These are phyloP conservation scores for Lacerta agilis DNA, from an alignment of 2,797 vertebrate genomes.

Conservation along the genomic window DNA sequence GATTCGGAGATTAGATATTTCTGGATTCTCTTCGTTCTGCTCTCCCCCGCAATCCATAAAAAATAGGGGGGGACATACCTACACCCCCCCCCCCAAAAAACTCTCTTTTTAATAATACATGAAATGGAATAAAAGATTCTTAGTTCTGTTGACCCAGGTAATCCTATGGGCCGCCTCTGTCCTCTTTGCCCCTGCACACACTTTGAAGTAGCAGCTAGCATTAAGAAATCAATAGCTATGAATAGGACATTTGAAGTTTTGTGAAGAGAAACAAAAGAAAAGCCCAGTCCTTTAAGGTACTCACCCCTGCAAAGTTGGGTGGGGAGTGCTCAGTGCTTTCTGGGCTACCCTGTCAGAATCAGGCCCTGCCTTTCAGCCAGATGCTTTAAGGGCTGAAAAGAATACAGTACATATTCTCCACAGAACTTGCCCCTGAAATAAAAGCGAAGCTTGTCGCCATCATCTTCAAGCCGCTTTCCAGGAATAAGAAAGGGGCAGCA, in stretches of 20 bases:
- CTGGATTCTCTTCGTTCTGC: not conserved
- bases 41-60: not conserved
- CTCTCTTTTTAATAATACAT: conserved; percentile 53
- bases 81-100: not conserved
- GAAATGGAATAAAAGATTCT: conserved; percentile 52
- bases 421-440: not conserved
- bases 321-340: not conserved
- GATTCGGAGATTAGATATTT: not conserved
- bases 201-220: conserved; percentile 59
- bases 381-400: conserved; percentile 7
- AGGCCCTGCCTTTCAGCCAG: not conserved
- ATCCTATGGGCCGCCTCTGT: not conserved
- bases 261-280: conserved; percentile 46
- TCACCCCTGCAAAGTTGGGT: not conserved
- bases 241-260: conserved; percentile 55
- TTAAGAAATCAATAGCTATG: conserved; percentile 54
- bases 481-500: not conserved
- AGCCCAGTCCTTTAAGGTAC: conserved; percentile 7
- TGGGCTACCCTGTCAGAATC: not conserved
- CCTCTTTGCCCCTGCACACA: conserved; percentile 53
- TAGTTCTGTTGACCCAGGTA: conserved; percentile 29
- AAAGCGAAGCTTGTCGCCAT: not conserved
- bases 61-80: not conserved
- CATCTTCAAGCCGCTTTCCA: not conserved
- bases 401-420: not conserved